Evolutionary conservation across 2,888 invertebrate species (phyloP).

Genomic region (Metopia argyrocephala): DNA sequence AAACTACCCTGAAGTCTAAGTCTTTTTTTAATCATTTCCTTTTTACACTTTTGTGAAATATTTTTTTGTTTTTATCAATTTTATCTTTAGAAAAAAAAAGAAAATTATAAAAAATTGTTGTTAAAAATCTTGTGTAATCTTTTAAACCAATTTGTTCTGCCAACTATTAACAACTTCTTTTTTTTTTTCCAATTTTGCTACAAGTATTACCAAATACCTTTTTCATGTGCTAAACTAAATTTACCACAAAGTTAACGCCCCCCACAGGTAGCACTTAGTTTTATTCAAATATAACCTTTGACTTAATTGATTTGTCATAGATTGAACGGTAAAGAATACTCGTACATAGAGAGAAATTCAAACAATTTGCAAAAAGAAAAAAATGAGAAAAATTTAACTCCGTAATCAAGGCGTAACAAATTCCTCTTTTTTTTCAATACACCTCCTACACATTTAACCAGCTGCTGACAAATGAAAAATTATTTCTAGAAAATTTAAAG

Average conservation of each 20-base stretch:
- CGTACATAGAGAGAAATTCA: not conserved
- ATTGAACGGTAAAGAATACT: conserved; percentile 24
- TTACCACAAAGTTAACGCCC: conserved; percentile 61
- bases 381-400: not conserved
- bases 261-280: conserved; percentile 44
- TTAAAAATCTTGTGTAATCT: conserved; percentile 50
- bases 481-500: not conserved
- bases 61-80: not conserved
- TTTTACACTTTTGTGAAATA: conserved; percentile 10
- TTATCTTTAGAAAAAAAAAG: no score
- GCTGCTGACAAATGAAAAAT: conserved; percentile 20
- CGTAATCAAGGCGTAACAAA: conserved; percentile 57
- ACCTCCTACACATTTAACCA: conserved; percentile 26
- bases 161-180: conserved; percentile 30
- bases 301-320: conserved; percentile 54
- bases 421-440: conserved; percentile 29
- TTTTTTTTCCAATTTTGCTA: not conserved
- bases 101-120: not conserved
- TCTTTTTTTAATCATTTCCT: not conserved
- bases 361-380: conserved; percentile 34
- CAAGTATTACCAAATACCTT: not conserved
- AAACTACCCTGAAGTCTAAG: no score
- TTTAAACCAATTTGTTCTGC: conserved; percentile 61
- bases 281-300: conserved; percentile 33
- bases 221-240: conserved; percentile 49